phyloP scores from a whole-genome alignment of 2,888 invertebrate genomes.

The Gastrophysa polygoni region DNA sequence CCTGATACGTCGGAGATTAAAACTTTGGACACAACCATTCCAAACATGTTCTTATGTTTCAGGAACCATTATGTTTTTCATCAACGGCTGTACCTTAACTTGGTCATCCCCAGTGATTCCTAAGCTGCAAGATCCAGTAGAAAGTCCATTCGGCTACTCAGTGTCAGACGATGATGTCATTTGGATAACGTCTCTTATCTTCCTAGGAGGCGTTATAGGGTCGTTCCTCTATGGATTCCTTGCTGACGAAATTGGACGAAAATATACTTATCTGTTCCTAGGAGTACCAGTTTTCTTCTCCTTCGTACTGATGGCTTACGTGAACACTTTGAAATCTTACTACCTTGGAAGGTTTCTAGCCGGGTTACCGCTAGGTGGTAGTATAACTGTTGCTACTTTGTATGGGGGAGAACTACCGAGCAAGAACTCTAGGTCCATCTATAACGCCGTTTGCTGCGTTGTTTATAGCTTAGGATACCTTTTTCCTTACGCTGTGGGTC shows the following conservation, averaged over 20 bases:
- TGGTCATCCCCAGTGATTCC: slow-evolving; percentile 52
- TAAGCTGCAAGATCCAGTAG: slow-evolving; percentile 26
- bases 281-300: slow-evolving; percentile 67
- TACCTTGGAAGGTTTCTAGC: background rate
- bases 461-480: slow-evolving; percentile 73
- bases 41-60: slow-evolving; percentile 4
- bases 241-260: slow-evolving; percentile 69
- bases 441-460: slow-evolving; percentile 80
- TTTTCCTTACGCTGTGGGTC: slow-evolving; percentile 74
- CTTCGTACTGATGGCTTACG: slow-evolving; percentile 24
- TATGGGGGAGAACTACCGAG: slow-evolving; percentile 76
- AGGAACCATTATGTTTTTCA: slow-evolving; percentile 5
- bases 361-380: background rate
- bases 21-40: background rate
- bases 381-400: background rate
- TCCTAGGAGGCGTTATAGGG: slow-evolving; percentile 62
- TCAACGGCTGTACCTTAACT: slow-evolving; percentile 14
- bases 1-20: too few species aligned
- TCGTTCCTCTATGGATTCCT: slow-evolving; percentile 70
- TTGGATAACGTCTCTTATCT: slow-evolving; percentile 60
- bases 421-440: slow-evolving; percentile 76
- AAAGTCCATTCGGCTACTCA: slow-evolving; percentile 46
- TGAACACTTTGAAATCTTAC: background rate
- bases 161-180: slow-evolving; percentile 54
- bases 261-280: slow-evolving; percentile 67